phyloP scores from a whole-genome alignment of 2,797 vertebrate species.

The Pempheris klunzingeri region DNA sequence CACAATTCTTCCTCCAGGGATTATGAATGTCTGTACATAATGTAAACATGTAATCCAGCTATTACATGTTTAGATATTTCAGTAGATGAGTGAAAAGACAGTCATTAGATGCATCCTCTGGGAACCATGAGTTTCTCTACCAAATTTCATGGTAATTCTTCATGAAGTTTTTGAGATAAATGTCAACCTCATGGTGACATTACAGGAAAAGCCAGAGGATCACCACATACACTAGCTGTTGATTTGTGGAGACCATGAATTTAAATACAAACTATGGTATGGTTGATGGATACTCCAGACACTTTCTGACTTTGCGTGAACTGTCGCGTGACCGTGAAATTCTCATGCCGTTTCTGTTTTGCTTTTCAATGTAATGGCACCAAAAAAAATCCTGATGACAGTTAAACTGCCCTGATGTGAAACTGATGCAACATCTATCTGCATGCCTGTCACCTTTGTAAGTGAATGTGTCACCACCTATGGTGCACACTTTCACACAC shows the following conservation, averaged over 20 bases:
- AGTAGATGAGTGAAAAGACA: background rate
- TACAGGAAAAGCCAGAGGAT: background rate
- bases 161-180: background rate
- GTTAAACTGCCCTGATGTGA: conserved; percentile 29
- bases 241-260: background rate
- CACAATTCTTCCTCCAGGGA: background rate
- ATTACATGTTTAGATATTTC: background rate
- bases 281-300: no score
- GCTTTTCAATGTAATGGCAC: background rate
- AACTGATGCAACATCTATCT: conserved; percentile 36
- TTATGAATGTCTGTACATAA: no score
- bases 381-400: conserved; percentile 35
- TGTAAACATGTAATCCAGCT: no score
- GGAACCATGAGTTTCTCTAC: background rate
- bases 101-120: background rate
- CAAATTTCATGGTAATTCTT: background rate
- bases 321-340: background rate
- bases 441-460: conserved; percentile 44
- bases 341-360: background rate
- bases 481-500: conserved; percentile 20
- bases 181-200: background rate
- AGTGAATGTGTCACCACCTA: conserved; percentile 19
- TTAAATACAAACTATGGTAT: no score
- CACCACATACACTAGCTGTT: background rate
- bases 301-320: background rate